Evolutionary conservation across 1,140 invertebrate species (phyloP).

Genomic region (Heliconius himera): DNA sequence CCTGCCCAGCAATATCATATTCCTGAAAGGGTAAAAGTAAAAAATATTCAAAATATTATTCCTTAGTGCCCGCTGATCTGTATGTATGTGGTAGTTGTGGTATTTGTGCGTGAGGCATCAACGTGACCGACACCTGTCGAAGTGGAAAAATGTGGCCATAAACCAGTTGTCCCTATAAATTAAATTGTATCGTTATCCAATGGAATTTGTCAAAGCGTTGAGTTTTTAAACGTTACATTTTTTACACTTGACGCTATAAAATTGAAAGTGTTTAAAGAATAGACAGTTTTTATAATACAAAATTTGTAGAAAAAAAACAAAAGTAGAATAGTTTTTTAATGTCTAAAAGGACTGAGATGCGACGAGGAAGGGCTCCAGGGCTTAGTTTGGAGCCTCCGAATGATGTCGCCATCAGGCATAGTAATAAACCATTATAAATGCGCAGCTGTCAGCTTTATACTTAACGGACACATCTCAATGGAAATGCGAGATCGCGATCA

Average conservation of each 20-base stretch:
- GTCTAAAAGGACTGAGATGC: background rate
- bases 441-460: constrained; percentile 47
- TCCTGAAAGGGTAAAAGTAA: background rate
- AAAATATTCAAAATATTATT: background rate
- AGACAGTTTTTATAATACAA: background rate
- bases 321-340: background rate
- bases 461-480: constrained; percentile 59
- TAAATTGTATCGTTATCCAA: constrained; percentile 39
- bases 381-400: constrained; percentile 5
- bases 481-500: constrained; percentile 55
- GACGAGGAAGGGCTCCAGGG: background rate
- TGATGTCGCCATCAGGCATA: constrained; percentile 38
- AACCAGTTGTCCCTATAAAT: constrained; percentile 38
- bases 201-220: constrained; percentile 26
- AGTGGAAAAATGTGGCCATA: constrained; percentile 47
- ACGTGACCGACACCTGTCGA: constrained; percentile 63
- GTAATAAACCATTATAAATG: constrained; percentile 48
- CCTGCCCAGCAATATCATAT: no score
- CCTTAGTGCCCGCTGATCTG: constrained; percentile 36
- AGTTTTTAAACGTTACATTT: background rate
- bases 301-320: background rate
- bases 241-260: background rate
- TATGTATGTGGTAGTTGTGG: constrained; percentile 19
- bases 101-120: constrained; percentile 34
- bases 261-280: background rate